Conservation (phyloP, 2,113 vertebrate genomes). For the Tachuris rubrigastra region DNA sequence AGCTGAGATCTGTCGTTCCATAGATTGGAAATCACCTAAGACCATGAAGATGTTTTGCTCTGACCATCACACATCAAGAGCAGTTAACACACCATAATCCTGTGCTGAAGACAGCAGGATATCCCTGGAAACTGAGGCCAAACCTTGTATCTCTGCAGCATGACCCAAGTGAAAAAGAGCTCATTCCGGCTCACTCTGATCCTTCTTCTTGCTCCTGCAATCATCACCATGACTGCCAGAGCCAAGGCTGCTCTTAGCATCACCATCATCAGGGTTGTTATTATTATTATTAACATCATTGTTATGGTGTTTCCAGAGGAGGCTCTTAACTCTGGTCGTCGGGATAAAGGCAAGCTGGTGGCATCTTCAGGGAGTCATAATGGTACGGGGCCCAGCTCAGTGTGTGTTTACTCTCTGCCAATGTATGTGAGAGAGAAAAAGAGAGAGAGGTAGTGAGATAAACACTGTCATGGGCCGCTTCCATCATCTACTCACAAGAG, state of each 20-base stretch:
- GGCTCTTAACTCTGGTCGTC: conserved; percentile 54
- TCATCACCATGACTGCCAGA: conserved; percentile 40
- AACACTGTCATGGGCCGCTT: conserved; percentile 85
- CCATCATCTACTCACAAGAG: conserved; percentile 88
- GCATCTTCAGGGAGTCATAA: conserved; percentile 71
- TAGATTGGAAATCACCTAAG: neutral
- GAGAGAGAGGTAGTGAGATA: conserved; percentile 81
- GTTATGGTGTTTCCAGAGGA: conserved; percentile 64
- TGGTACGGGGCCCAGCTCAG: conserved; percentile 43
- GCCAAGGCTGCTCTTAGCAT: conserved; percentile 39
- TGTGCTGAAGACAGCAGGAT: neutral
- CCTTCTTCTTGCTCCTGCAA: conserved; percentile 17
- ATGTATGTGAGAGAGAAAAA: conserved; percentile 52
- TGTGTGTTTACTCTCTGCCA: conserved; percentile 72
- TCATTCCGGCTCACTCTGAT: conserved; percentile 10
- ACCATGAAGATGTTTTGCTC: neutral
- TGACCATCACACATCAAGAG: neutral
- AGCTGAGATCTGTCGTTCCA: neutral
- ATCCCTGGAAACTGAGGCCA: neutral
- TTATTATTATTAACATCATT: conserved; percentile 72
- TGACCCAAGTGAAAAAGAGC: conserved; percentile 26
- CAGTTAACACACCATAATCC: neutral
- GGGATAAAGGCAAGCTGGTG: conserved; percentile 69
- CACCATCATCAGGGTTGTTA: conserved; percentile 56
- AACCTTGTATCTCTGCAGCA: neutral